These are phyloP conservation scores for Myiagra hebetior DNA, from an alignment of 2,113 vertebrate genomes.

Conservation along the genomic window DNA sequence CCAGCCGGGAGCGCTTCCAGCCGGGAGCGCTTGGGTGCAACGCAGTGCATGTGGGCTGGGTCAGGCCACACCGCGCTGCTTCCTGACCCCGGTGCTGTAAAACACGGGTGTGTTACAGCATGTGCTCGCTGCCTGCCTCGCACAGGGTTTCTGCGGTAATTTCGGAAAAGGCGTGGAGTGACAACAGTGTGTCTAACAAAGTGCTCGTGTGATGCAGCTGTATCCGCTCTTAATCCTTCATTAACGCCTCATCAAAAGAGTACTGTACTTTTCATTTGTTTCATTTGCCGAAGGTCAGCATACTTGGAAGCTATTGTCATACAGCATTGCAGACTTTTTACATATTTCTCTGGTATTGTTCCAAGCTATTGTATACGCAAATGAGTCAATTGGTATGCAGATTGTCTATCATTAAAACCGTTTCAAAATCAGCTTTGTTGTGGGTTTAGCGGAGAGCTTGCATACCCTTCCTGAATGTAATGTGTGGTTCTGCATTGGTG, in stretches of 20 bases:
- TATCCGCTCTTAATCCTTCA: conserved; percentile 71
- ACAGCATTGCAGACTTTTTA: conserved; percentile 63
- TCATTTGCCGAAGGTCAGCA: conserved; percentile 70
- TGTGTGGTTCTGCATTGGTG: not conserved
- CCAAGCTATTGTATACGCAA: conserved; percentile 46
- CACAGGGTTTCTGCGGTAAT: not conserved
- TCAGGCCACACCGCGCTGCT: not conserved
- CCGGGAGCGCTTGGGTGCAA: fast-evolving
- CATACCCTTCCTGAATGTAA: conserved; percentile 48
- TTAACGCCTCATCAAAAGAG: conserved; percentile 70
- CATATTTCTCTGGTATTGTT: conserved; percentile 72
- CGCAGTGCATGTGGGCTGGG: fast-evolving
- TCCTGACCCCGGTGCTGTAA: not conserved
- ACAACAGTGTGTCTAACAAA: conserved; percentile 60
- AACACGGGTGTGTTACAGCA: not conserved
- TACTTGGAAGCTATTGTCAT: conserved; percentile 72
- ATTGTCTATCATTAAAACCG: conserved; percentile 74
- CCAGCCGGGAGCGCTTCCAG: fast-evolving
- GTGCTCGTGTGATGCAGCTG: conserved; percentile 68
- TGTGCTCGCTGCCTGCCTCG: not conserved
- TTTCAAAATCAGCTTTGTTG: conserved; percentile 72
- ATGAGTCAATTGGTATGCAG: conserved; percentile 76
- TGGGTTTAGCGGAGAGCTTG: conserved; percentile 47
- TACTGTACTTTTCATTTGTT: conserved; percentile 63
- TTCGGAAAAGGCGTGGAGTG: not conserved